Base-by-base conservation (phyloP, 1,140 invertebrate species). In the Cydia fagiglandana region DNA sequence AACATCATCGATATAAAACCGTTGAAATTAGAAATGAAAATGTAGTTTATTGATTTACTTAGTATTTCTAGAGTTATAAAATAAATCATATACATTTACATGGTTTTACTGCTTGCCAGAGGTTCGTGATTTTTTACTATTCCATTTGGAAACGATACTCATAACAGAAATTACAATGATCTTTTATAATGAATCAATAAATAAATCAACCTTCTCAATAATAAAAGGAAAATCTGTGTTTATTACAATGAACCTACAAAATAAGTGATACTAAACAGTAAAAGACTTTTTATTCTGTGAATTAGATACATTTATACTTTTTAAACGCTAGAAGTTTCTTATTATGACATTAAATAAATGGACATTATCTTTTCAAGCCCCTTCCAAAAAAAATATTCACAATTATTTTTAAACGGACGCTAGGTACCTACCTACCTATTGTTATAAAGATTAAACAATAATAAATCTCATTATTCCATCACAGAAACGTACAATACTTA, bases 291-390 rank as follows among this genome's bases (percentile, higher is more conserved):
- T 61, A 61, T 24, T 61, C 15, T 61, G 56, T 61, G 20, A 61
- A 61, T 24, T 61, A 61, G 56, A 61, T 61, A 61, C 24, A 61
- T 61, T 61, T 61, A 61, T 61, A 61, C 56, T 61, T 61, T 61
- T 61, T 24, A 24, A 61, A 61, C 9, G 56, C 20, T 61, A 61
- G n/a, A 7, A 9, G 15, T 3, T 20, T 61, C 24, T 20, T 61
- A 15, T 20, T n/a, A 53, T 17, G n/a, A 17, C n/a, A n/a, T 13
- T n/a, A n/a, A 6, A 13, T 6, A 53, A 53, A 53, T 53, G 15
- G 0, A 17, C 50, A 53, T n/a, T 6, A 50, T 15, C 9, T 53
- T n/a, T 17, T 7, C 3, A 0, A n/a, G 7, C n/a, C 50, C 6
- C 50, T 53, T 13, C 12, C 38, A 50, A 15, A 15, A 53, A 53